Base-by-base conservation (phyloP, 2,888 invertebrate genomes). In the Lagria hirta region DNA sequence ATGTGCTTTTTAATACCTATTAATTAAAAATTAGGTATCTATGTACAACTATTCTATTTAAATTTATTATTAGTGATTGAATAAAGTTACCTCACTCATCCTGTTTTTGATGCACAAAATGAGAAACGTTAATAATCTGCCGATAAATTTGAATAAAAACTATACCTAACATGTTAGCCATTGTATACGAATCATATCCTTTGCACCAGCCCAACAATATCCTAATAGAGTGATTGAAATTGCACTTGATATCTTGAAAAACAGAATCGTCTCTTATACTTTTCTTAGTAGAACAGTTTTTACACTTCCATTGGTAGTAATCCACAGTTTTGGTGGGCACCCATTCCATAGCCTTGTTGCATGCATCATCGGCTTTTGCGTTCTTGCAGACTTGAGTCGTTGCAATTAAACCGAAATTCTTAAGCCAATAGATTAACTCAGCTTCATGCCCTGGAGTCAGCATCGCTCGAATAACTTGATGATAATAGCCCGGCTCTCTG, bases 161-260 rank as follows among this genome's bases (percentile, higher is more conserved):
- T n/a, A n/a, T 52, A 83, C 83, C 77, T 67, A 82, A 75, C 57
- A 76, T 70, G 50, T 73, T 70, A 8, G 78, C 75, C 23, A 76
- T 74, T 14, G 69, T 57, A 34, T 73, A 73, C 4, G 71, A 61
- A 20, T 81, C 78, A n/a, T 76, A 75, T 62, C 78, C 76, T 55
- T 82, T 80, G 65, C 81, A 79, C 84, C 84, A 84, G 0, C 80
- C 82, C 22, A 82, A 64, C 38, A 82, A 76, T 6, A 81, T 68
- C 62, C 81, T 79, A 43, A 84, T 66, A 24, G 76, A 73, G 60
- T 79, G 76, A 47, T 78, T 73, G 30, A 84, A 70, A 40, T 79
- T 79, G 61, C 84, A 83, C 53, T 79, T 81, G 8, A 83, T 66
- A 24, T 78, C 73, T n/a, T 75, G 68, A 60, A 84, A 82, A 55